These are phyloP conservation scores for Ricordea florida DNA, from an alignment of 92 coral and sea anemone species.

Conservation along the genomic window DNA sequence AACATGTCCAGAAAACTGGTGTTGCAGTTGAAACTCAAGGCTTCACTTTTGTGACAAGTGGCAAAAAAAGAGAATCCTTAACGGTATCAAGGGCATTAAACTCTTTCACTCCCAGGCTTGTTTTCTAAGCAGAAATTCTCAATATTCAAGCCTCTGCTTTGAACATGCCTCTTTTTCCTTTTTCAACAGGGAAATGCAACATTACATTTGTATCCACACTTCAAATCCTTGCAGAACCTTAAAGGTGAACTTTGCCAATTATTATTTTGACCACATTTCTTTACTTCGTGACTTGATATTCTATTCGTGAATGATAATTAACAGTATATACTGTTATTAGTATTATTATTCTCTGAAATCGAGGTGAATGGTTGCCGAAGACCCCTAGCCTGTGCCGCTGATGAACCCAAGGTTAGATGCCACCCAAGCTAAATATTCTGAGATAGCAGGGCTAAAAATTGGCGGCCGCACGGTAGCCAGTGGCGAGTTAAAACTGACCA, in stretches of 20 bases:
- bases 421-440: too few relatives aligned
- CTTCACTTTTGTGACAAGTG: slow-evolving; percentile 96
- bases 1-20: slow-evolving; percentile 95
- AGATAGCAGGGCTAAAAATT: too few relatives aligned
- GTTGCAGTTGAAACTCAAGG: slow-evolving; percentile 99
- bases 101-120: not conserved
- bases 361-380: too few relatives aligned
- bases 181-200: slow-evolving; percentile 93
- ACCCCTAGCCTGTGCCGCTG: too few relatives aligned
- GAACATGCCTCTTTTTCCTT: not conserved
- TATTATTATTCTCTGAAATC: too few relatives aligned
- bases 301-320: too few relatives aligned
- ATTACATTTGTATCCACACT: slow-evolving; percentile 95
- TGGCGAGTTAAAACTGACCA: too few relatives aligned
- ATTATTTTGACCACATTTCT: not conserved
- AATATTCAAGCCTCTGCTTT: not conserved
- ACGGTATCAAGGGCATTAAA: slow-evolving; percentile 56
- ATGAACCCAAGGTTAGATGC: too few relatives aligned
- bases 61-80: slow-evolving; percentile 91
- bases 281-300: not conserved
- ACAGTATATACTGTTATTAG: too few relatives aligned
- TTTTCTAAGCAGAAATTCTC: not conserved
- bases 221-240: slow-evolving; percentile 81
- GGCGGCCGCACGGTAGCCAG: too few relatives aligned
- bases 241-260: slow-evolving; percentile 59